Evolutionary conservation across 2,888 invertebrate genomes (phyloP).

Genomic region (Tetramorium bicarinatum): DNA sequence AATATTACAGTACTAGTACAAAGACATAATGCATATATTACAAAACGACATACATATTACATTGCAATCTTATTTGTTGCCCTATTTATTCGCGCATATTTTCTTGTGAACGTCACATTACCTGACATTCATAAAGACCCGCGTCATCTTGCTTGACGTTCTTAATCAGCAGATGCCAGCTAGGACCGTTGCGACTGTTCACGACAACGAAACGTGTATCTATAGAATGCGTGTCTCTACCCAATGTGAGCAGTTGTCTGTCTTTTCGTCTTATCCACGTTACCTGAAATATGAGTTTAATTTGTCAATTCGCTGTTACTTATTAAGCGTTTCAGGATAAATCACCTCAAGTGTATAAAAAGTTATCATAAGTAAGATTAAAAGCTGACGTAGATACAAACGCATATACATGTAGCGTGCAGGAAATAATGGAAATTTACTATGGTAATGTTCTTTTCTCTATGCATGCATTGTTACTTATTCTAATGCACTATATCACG

Average conservation of each 20-base stretch:
- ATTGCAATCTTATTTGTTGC: neutral
- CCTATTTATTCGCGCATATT: neutral
- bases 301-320: neutral
- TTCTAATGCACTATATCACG: neutral
- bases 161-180: slow-evolving; percentile 86
- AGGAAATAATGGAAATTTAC: neutral
- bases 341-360: neutral
- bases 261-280: slow-evolving; percentile 79
- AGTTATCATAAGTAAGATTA: neutral
- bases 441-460: neutral
- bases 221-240: slow-evolving; percentile 75
- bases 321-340: neutral
- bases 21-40: neutral
- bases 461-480: neutral
- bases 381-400: neutral
- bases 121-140: slow-evolving; percentile 87
- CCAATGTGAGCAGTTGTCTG: slow-evolving; percentile 77
- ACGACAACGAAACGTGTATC: slow-evolving; percentile 77
- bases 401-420: neutral
- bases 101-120: slow-evolving; percentile 66
- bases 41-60: neutral
- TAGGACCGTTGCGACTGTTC: slow-evolving; percentile 69
- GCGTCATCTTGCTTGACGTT: slow-evolving; percentile 85
- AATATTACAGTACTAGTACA: neutral
- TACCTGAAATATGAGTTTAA: slow-evolving; percentile 70